Percentiles rank a stretch among this genome's conserved stretches.
phyloP scores from a whole-genome alignment of 2,113 vertebrate genomes.

The Phyllostomus hastatus region DNA sequence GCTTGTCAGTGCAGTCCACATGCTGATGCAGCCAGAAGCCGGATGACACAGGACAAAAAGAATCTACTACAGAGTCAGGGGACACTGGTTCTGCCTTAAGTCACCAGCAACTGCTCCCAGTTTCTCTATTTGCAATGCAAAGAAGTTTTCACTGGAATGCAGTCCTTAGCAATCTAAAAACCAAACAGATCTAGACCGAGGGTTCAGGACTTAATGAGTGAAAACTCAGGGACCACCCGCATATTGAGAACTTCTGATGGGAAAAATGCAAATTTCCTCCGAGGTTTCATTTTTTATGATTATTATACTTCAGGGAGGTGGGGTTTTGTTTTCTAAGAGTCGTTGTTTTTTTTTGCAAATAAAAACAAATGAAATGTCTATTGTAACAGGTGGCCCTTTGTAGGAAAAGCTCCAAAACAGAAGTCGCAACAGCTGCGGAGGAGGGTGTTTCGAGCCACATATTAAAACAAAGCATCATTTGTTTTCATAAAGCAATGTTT shows the following conservation, averaged over 20 bases:
- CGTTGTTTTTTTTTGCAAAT: background rate
- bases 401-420: slow-evolving; percentile 68
- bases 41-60: background rate
- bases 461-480: slow-evolving; percentile 79
- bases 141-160: background rate
- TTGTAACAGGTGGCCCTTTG: slow-evolving; percentile 75
- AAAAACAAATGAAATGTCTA: slow-evolving; percentile 65
- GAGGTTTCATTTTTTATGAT: background rate
- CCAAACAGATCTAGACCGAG: background rate
- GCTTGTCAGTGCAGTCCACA: background rate
- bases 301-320: background rate
- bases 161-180: background rate
- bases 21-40: background rate
- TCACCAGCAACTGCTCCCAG: background rate
- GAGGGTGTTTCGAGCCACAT: slow-evolving; percentile 69
- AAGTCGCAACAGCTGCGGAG: slow-evolving; percentile 79
- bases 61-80: background rate
- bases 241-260: background rate
- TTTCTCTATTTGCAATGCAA: background rate
- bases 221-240: rapidly evolving
- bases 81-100: background rate
- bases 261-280: background rate
- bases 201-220: background rate
- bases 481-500: slow-evolving; percentile 83
- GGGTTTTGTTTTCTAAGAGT: background rate